Base-by-base conservation (phyloP, 2,797 vertebrate genomes). In the Thripadectes ignobilis region DNA sequence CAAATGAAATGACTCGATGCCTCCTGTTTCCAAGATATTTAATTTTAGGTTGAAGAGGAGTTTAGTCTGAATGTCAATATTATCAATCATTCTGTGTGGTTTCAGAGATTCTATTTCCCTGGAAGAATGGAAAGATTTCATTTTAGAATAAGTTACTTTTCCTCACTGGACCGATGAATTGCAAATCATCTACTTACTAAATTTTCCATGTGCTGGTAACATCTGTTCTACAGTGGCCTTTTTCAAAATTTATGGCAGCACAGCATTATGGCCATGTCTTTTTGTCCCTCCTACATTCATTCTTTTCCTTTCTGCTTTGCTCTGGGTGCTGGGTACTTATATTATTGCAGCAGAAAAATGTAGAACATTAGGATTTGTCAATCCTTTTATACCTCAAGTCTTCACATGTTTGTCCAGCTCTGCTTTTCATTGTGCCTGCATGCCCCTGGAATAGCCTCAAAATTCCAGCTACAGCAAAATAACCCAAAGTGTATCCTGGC, bases 311-410 rank as follows among this genome's bases (percentile, higher is more conserved):
- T 81, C 46, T 80, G 48, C 67, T 45, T 71, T 41, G 24, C 89
- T 88, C 48, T 95, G 84, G 65, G 74, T 85, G 84, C 85, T 92
- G 68, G 89, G 89, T 85, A 11, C 74, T 76, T 15, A 34, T 3
- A 21, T 61, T 58, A 89, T 49, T 90, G 72, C 77, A 81, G 75
- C 45, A 89, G 74, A 55, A 85, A 92, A 94, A 94, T 66, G 73
- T 4, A 72, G 89, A 92, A 92, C 88, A 85, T 91, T 69, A 95
- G 65, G 80, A 95, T 85, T 80, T 86, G 65, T 86, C 95, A 92
- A 96, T 96, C 93, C 72, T 69, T 96, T 94, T 92, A 68, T 92
- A 95, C 62, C 48, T 88, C 77, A 69, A 93, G 85, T 62, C 77
- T 80, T 89, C 85, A 91, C 39, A 86, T 75, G 63, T 81, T 93